Evolutionary conservation across 2,888 invertebrate species (phyloP).

Genomic region (Gastrophysa polygoni): DNA sequence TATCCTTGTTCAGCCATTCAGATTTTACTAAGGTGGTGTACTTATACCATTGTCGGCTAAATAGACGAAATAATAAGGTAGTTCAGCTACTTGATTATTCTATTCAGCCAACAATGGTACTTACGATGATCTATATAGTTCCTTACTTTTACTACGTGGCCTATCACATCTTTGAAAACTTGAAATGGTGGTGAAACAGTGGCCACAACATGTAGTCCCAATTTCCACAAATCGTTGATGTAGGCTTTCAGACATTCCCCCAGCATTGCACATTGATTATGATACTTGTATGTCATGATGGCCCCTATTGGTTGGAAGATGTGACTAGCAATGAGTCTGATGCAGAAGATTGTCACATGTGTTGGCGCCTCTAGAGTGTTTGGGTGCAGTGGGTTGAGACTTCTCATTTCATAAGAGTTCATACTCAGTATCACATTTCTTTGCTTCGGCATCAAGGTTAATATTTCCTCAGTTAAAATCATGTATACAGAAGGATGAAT

Average conservation of each 20-base stretch:
- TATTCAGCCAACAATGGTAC: neutral
- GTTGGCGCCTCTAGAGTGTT: constrained; percentile 22
- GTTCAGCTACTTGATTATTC: no score
- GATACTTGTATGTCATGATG: constrained; percentile 27
- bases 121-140: neutral
- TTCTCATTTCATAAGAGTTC: constrained; percentile 27
- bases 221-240: constrained; percentile 35
- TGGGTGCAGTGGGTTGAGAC: constrained; percentile 29
- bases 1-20: no score
- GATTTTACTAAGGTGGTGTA: no score
- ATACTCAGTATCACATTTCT: constrained; percentile 31
- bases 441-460: constrained; percentile 27
- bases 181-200: constrained; percentile 34
- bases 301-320: constrained; percentile 37
- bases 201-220: constrained; percentile 33
- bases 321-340: constrained; percentile 27
- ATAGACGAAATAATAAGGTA: no score
- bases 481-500: constrained; percentile 23
- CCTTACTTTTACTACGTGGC: constrained; percentile 31
- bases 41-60: no score
- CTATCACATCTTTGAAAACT: constrained; percentile 32
- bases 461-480: constrained; percentile 26
- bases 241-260: constrained; percentile 34
- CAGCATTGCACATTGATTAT: constrained; percentile 28
- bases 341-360: constrained; percentile 30